Percentiles rank a stretch among this genome's conserved stretches.
These are phyloP conservation scores for Tragelaphus scriptus DNA, from an alignment of 2,113 vertebrate species.

Conservation along the genomic window DNA sequence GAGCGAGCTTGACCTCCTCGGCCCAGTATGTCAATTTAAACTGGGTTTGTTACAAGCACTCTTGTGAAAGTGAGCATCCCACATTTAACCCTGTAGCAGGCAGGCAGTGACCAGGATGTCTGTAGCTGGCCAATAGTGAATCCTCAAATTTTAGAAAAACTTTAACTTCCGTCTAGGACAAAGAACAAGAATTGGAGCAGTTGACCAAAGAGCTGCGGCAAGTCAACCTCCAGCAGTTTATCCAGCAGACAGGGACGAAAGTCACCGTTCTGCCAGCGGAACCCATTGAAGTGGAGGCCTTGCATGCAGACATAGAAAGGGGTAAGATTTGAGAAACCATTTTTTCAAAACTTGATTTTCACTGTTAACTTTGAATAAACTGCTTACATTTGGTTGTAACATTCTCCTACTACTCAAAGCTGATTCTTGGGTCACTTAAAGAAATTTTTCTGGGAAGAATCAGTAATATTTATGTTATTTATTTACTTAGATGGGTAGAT, in stretches of 20 bases:
- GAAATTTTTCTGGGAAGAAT: neutral
- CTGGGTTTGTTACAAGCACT: neutral
- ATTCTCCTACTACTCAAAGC: neutral
- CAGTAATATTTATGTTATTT: neutral
- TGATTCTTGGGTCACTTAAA: neutral
- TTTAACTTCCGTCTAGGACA: constrained; percentile 82
- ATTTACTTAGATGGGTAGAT: neutral
- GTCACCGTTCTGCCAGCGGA: constrained; percentile 95
- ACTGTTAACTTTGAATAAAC: neutral
- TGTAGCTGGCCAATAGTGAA: neutral
- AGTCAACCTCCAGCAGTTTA: constrained; percentile 98
- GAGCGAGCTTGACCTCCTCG: neutral
- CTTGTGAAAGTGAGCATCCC: neutral
- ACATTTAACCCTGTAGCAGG: neutral
- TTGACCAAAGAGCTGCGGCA: constrained; percentile 97
- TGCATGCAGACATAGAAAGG: constrained; percentile 74
- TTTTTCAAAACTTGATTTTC: neutral
- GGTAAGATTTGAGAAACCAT: constrained; percentile 72
- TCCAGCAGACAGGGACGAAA: constrained; percentile 97
- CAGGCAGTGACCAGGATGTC: neutral
- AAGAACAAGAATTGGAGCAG: constrained; percentile 95
- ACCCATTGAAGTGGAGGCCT: constrained; percentile 85
- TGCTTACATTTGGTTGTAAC: neutral
- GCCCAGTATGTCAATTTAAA: accelerated
- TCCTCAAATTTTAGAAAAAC: neutral